A percentile compares a stretch with the other conserved stretches of the same genome.
These are phyloP conservation scores for Sinosuthora webbiana DNA, from an alignment of 2,113 vertebrate species.

Conservation along the genomic window DNA sequence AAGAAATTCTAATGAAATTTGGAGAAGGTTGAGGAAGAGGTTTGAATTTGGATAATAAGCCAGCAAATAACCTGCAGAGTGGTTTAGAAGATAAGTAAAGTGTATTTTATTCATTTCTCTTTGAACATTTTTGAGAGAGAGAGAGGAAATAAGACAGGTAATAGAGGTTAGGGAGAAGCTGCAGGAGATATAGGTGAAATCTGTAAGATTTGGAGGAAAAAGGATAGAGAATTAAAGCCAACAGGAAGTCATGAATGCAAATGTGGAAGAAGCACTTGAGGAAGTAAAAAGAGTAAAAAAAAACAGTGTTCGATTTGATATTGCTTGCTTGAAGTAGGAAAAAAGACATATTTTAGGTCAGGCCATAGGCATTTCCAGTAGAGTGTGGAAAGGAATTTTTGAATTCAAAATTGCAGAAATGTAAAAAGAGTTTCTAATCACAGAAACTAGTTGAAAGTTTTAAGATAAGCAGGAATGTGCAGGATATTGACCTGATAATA, in stretches of 20 bases:
- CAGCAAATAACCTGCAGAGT: not conserved
- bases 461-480: not conserved
- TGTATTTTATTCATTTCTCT: not conserved
- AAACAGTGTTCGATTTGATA: not conserved
- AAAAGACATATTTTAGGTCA: not conserved
- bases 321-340: not conserved
- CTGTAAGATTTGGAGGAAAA: not conserved
- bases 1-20: not conserved
- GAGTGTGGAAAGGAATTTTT: not conserved
- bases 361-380: not conserved
- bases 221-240: not conserved
- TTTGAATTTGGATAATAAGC: not conserved
- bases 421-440: not conserved
- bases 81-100: not conserved
- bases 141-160: not conserved
- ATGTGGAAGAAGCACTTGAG: not conserved
- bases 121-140: not conserved
- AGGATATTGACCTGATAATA: constrained; percentile 6
- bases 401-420: not conserved
- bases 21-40: not conserved
- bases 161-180: not conserved
- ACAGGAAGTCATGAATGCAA: not conserved
- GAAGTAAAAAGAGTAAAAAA: not conserved
- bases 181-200: not conserved
- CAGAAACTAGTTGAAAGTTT: not conserved